Evolutionary conservation across 2,797 vertebrate genomes (phyloP).

Genomic region (Cossypha heuglini): DNA sequence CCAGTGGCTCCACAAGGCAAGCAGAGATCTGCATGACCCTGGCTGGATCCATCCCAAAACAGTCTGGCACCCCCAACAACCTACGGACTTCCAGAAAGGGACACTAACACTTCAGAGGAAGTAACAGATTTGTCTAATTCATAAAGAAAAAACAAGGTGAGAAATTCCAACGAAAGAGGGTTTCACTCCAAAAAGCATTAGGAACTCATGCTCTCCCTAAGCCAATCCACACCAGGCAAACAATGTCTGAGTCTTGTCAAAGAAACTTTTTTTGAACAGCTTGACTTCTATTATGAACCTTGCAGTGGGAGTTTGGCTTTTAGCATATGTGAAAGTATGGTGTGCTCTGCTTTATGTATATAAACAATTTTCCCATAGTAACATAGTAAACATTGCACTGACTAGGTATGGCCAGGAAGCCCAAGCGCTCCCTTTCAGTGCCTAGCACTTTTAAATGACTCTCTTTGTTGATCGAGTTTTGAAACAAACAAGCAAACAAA

Average conservation of each 20-base stretch:
- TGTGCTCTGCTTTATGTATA: background rate
- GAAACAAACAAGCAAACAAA: background rate
- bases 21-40: background rate
- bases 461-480: background rate
- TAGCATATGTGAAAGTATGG: background rate
- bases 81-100: background rate
- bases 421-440: background rate
- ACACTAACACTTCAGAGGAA: background rate
- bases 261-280: background rate
- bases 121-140: background rate
- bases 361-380: background rate
- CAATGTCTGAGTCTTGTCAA: background rate
- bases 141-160: background rate
- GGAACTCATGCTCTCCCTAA: accelerated
- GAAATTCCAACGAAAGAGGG: background rate
- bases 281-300: background rate
- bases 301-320: background rate
- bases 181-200: background rate
- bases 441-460: background rate
- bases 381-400: background rate
- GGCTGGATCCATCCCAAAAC: background rate
- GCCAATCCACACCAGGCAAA: background rate
- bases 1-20: background rate
- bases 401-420: background rate
- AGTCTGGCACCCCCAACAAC: background rate